Percentiles rank a stretch among this genome's conserved stretches.
Evolutionary conservation across 2,888 invertebrate genomes (phyloP).

Genomic region (Urechis unicinctus): DNA sequence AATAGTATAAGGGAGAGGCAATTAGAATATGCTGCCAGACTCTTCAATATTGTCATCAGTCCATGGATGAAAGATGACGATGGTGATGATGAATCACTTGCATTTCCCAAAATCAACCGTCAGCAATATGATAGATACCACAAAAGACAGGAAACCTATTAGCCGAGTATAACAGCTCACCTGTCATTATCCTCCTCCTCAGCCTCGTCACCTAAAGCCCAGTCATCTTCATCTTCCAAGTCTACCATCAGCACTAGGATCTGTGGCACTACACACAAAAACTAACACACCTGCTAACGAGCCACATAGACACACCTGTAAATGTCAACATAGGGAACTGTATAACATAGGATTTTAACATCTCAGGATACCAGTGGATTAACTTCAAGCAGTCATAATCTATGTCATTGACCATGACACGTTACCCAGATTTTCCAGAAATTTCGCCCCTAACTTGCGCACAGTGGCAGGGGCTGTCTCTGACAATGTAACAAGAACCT

Average conservation of each 20-base stretch:
- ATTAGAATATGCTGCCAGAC: too few relatives aligned
- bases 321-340: neutral
- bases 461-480: conserved; percentile 97
- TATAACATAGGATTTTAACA: neutral
- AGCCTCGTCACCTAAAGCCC: conserved; percentile 84
- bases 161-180: conserved; percentile 2
- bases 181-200: conserved; percentile 63
- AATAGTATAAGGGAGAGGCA: too few relatives aligned
- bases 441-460: conserved; percentile 68
- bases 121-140: neutral
- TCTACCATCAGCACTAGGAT: conserved; percentile 61
- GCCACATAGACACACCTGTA: neutral
- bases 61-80: too few relatives aligned
- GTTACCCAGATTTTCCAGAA: conserved; percentile 60
- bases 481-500: conserved; percentile 75
- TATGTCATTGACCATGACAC: too few relatives aligned
- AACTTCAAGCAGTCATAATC: too few relatives aligned
- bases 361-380: neutral
- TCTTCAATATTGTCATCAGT: too few relatives aligned
- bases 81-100: too few relatives aligned
- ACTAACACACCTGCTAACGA: too few relatives aligned
- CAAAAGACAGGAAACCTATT: neutral
- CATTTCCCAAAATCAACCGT: too few relatives aligned
- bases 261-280: conserved; percentile 70
- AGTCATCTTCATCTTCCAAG: conserved; percentile 47